Evolutionary conservation across 2,888 invertebrate genomes (phyloP).

Genomic region (Carabus problematicus): DNA sequence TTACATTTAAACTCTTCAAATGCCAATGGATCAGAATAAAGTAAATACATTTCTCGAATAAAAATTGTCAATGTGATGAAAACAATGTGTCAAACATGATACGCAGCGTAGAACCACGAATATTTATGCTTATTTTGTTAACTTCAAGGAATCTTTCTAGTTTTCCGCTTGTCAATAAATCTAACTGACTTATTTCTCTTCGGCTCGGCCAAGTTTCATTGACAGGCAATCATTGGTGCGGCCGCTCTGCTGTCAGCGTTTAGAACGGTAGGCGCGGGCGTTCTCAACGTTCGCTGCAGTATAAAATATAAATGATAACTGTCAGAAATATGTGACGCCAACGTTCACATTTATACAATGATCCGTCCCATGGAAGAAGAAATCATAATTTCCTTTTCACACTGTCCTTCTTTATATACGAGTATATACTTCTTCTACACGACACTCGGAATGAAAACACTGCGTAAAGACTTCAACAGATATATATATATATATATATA

Average conservation of each 20-base stretch:
- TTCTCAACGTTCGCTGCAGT: slow-evolving; percentile 7
- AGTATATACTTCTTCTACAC: background rate
- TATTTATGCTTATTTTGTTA: too few species aligned
- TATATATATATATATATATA: too few species aligned
- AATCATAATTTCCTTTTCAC: background rate
- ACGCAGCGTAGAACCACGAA: too few species aligned
- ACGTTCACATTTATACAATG: background rate
- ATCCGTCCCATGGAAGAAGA: background rate
- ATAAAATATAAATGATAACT: slow-evolving; percentile 29
- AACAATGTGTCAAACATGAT: too few species aligned
- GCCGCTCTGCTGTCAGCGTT: background rate
- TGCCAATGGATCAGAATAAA: too few species aligned
- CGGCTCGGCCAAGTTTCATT: slow-evolving; percentile 5
- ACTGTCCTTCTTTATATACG: background rate
- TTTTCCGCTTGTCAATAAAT: slow-evolving; percentile 13
- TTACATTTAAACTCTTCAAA: too few species aligned
- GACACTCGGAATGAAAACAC: background rate
- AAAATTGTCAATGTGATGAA: too few species aligned
- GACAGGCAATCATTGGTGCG: slow-evolving; percentile 23
- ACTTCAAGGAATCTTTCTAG: background rate
- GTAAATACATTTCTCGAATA: too few species aligned
- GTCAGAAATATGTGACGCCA: slow-evolving; percentile 15
- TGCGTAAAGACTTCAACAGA: background rate
- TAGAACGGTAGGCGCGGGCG: slow-evolving; percentile 3
- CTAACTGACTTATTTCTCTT: background rate